Conservation (phyloP, 64 coral and sea anemone species). For the Platygyra sinensis region DNA sequence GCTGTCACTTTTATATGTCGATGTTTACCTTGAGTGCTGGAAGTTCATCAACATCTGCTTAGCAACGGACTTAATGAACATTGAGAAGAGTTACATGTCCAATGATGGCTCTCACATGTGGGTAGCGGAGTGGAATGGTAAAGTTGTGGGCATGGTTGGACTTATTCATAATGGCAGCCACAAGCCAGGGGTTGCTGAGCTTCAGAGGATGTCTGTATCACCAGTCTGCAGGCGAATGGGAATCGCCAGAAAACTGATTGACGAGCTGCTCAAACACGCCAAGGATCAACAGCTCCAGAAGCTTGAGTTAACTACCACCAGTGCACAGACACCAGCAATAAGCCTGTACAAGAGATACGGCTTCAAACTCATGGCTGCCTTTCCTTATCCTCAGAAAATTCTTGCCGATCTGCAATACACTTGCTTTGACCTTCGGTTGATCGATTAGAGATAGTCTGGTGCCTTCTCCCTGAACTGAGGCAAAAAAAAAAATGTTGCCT, state of each 20-base stretch:
- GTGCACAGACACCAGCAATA: slow-evolving; percentile 63
- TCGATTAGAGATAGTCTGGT: background rate
- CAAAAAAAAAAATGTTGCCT: background rate
- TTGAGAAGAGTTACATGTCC: slow-evolving; percentile 74
- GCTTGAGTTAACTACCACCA: slow-evolving; percentile 64
- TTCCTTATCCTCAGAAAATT: no score
- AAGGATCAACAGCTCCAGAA: slow-evolving; percentile 57
- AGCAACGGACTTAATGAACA: slow-evolving; percentile 62
- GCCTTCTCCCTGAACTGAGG: no score
- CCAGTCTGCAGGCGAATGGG: slow-evolving; percentile 50
- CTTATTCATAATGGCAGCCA: slow-evolving; percentile 20
- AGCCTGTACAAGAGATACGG: slow-evolving; percentile 62
- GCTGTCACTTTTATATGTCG: slow-evolving; percentile 64
- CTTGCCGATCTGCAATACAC: slow-evolving; percentile 50
- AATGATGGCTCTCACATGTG: slow-evolving; percentile 68
- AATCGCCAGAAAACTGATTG: slow-evolving; percentile 59
- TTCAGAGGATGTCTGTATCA: no score
- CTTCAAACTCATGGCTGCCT: slow-evolving; percentile 29
- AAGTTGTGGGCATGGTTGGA: slow-evolving; percentile 81
- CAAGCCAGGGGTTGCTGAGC: no score
- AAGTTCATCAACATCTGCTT: slow-evolving; percentile 56
- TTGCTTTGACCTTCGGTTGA: slow-evolving; percentile 45
- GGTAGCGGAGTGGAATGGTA: slow-evolving; percentile 59
- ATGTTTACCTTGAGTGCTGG: slow-evolving; percentile 62
- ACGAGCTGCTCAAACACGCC: slow-evolving; percentile 49